phyloP scores from a whole-genome alignment of 2,888 invertebrate species.

The Cepaea hortensis region DNA sequence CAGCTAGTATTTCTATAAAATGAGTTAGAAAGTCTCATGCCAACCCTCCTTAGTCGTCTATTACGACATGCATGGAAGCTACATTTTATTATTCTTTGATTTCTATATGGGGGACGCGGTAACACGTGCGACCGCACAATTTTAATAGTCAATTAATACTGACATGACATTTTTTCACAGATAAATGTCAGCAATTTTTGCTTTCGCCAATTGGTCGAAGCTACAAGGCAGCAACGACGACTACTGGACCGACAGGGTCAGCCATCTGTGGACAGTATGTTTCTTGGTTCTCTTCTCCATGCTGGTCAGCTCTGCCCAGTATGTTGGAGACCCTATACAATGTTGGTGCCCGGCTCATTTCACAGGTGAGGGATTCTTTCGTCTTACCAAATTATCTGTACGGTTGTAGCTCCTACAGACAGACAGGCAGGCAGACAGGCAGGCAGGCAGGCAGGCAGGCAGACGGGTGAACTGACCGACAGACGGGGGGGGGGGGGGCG shows the following conservation, averaged over 20 bases:
- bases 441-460: too few species aligned
- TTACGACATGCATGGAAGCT: too few species aligned
- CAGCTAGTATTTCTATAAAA: too few species aligned
- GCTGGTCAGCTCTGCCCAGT: slow-evolving; percentile 66
- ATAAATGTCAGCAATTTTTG: slow-evolving; percentile 61
- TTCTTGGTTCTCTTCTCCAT: slow-evolving; percentile 65
- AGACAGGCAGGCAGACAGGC: too few species aligned
- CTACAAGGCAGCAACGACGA: slow-evolving; percentile 64
- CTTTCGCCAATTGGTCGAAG: slow-evolving; percentile 63
- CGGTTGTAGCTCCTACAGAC: neutral
- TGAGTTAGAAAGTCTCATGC: too few species aligned
- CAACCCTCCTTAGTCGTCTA: too few species aligned
- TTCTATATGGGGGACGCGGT: too few species aligned
- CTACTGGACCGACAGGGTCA: slow-evolving; percentile 69
- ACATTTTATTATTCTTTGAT: too few species aligned
- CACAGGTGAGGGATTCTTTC: slow-evolving; percentile 37
- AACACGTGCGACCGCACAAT: too few species aligned
- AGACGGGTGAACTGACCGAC: too few species aligned
- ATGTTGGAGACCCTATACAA: slow-evolving; percentile 66
- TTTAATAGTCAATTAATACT: too few species aligned
- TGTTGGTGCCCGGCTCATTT: slow-evolving; percentile 68
- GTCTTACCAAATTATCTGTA: neutral
- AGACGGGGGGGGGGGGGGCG: too few species aligned
- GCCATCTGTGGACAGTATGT: slow-evolving; percentile 65
- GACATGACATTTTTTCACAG: slow-evolving; percentile 43